Conservation (phyloP, 2,797 vertebrate genomes). For the Xiphophorus birchmanni region DNA sequence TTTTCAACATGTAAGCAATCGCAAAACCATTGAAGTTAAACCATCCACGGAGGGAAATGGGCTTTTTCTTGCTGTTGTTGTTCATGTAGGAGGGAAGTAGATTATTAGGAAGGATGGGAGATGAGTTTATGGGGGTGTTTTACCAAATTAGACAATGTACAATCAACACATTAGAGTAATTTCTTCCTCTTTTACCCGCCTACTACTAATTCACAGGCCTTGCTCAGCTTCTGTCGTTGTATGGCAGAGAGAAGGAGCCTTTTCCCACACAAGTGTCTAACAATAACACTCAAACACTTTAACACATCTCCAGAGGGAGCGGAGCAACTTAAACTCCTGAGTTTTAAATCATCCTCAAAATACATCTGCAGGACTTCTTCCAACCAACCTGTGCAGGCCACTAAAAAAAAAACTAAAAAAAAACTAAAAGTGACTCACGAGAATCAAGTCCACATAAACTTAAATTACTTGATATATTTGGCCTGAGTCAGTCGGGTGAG, state of each 20-base stretch:
- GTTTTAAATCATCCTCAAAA: constrained; percentile 69
- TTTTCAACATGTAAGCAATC: constrained; percentile 71
- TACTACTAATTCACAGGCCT: constrained; percentile 46
- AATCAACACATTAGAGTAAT: constrained; percentile 71
- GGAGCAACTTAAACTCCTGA: constrained; percentile 37
- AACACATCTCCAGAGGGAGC: constrained; percentile 59
- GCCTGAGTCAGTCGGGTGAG: constrained; percentile 69
- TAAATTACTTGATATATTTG: constrained; percentile 80
- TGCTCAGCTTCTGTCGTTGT: constrained; percentile 29
- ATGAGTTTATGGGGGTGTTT: constrained; percentile 63
- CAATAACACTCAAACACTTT: constrained; percentile 70
- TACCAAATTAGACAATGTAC: constrained; percentile 60
- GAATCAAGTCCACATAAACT: constrained; percentile 73
- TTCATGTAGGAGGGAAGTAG: constrained; percentile 66
- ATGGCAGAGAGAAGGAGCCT: constrained; percentile 19
- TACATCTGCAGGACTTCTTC: constrained; percentile 60
- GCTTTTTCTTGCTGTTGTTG: constrained; percentile 46
- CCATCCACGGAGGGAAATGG: constrained; percentile 67
- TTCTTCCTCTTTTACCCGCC: constrained; percentile 66
- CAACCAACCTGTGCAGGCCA: constrained; percentile 72
- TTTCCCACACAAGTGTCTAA: constrained; percentile 71
- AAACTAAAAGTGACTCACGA: constrained; percentile 71
- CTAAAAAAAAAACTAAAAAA: constrained; percentile 64
- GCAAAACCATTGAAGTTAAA: constrained; percentile 64
- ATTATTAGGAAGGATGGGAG: constrained; percentile 57